Conservation (phyloP, 1,140 invertebrate genomes). For the Drosophila erecta region DNA sequence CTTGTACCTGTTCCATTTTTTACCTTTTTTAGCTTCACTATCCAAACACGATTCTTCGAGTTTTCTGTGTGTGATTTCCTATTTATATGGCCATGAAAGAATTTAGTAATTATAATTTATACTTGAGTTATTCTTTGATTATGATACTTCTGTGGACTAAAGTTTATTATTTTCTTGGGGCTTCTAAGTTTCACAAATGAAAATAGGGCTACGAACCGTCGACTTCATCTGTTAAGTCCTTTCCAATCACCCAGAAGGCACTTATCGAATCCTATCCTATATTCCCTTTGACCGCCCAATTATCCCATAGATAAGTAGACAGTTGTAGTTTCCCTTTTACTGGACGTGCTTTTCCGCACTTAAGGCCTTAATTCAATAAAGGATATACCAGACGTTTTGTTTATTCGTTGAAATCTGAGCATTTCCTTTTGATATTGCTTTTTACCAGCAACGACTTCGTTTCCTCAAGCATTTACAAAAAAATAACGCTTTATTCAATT, state of each 20-base stretch:
- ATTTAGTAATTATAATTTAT: background rate
- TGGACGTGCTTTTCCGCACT: conserved; percentile 1
- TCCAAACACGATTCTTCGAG: background rate
- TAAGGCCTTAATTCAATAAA: conserved; percentile 32
- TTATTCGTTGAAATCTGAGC: conserved; percentile 20
- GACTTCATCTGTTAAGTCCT: background rate
- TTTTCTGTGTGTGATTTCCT: background rate
- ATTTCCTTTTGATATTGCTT: conserved; percentile 25
- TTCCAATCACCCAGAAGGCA: conserved; percentile 15
- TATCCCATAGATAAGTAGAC: conserved; percentile 10
- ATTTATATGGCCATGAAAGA: background rate
- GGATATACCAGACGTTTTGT: conserved; percentile 19
- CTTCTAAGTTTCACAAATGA: background rate
- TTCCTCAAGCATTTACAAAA: conserved; percentile 5
- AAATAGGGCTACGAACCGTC: background rate
- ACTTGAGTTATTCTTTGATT: no score
- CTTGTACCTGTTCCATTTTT: background rate
- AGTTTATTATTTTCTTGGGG: background rate
- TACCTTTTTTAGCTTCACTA: background rate
- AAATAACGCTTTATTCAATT: conserved; percentile 59
- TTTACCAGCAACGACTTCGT: conserved; percentile 4
- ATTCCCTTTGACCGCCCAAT: conserved; percentile 30
- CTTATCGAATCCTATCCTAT: background rate
- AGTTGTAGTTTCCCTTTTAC: conserved; percentile 12
- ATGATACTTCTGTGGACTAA: no score